Evolutionary conservation across 2,888 invertebrate species (phyloP), one percentile per base, ranked within the genome.

Genomic region (Drymonia ruficornis): DNA sequence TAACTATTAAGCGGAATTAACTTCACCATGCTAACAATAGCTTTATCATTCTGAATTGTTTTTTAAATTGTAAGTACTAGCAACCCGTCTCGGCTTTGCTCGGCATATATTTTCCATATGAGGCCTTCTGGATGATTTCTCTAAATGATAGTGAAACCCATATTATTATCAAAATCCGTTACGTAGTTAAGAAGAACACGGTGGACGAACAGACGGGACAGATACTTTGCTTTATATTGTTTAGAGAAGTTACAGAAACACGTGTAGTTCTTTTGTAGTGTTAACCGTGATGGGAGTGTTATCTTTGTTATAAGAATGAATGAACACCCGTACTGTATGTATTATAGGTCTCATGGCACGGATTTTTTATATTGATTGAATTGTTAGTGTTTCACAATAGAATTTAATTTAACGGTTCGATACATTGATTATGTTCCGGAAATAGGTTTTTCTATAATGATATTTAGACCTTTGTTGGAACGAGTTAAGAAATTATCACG

Each of bases 21-120:
- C 80, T 87, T 87, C 86, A 84, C 85, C 76, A 77, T 76, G 80
- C 67, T 70, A 58, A 80, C 78, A 82, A 80, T 78, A 67, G 74
- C 79, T 81, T 79, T 81, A 81, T 83, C 77, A 70, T 76, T 67
- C 56, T 56, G 55, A 56, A 61, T 58, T 59, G 79, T 81, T 74
- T 70, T 72, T 72, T 72, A 76, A 64, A 70, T 66, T 64, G 61
- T 55, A 63, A 63, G n/a, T n/a, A n/a, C n/a, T n/a, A n/a, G n/a
- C n/a, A n/a, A n/a, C n/a, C n/a, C n/a, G n/a, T n/a, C n/a, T n/a
- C n/a, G n/a, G n/a, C n/a, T n/a, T n/a, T n/a, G n/a, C n/a, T n/a
- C n/a, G n/a, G n/a, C n/a, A n/a, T n/a, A n/a, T n/a, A n/a, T n/a
- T n/a, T n/a, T n/a, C n/a, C n/a, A n/a, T n/a, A n/a, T n/a, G n/a